Base-by-base conservation (phyloP, 2,888 invertebrate genomes). In the Pristionchus exspectatus region DNA sequence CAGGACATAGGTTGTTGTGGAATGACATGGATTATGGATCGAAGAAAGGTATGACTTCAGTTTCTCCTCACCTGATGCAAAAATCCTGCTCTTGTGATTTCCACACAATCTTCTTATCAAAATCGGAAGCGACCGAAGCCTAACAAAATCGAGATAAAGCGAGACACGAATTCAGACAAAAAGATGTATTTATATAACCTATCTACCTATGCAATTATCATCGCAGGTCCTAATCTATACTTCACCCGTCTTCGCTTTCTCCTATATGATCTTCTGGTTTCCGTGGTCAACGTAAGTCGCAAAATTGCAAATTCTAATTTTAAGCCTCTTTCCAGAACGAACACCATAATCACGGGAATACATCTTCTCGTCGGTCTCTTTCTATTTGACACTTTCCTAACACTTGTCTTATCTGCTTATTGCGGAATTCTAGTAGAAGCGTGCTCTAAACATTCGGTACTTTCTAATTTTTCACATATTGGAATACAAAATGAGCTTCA, bases 341-440 rank as follows among this genome's bases (percentile, higher is more conserved):
- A 81, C 27, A 44, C 81, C 0, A n/a, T 81, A 21, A 50, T 95
- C 0, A 94, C 94, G 18, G 95, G 95, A 5, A 33, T 95, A 9
- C 95, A 96, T 88, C 92, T 95, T 4, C 93, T 95, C 30, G 91
- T 95, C 9, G 92, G 95, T 0, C 92, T 96, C 56, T 95, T 95
- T 92, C 93, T 95, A 74, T 96, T 95, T 91, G 96, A 96, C 91
- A 95, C 95, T 0, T 93, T 95, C 89, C 94, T 95, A 85, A 95
- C 95, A 7, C 95, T 95, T 87, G 95, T 93, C 9, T 81, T 95
- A 24, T 93, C 96, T 18, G 95, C 95, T 1, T 93, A 94, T 54
- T 95, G 95, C 90, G 95, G 95, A 66, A 91, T 95, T 9, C 95
- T 95, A 89, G 94, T 95, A 0, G 96, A 96, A 90, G 92, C 95